Evolutionary conservation across 2,797 vertebrate genomes (phyloP).

Genomic region (Paedocypris micromegethes): DNA sequence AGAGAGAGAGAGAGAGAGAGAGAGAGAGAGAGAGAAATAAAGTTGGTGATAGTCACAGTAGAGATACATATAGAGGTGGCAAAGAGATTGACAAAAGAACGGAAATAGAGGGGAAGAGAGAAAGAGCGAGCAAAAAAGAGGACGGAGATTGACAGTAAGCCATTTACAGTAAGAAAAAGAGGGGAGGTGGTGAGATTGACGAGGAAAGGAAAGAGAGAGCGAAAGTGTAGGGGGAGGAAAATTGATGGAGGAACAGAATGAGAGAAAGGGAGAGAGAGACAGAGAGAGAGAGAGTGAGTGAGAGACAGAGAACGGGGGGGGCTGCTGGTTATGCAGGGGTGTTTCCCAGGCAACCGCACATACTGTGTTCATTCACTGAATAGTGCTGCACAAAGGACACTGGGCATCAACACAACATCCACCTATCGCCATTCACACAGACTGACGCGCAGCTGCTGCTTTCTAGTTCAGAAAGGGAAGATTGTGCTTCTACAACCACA

Average conservation of each 20-base stretch:
- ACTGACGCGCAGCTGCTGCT: conserved; percentile 27
- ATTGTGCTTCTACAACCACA: conserved; percentile 14
- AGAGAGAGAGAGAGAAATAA: too few species aligned
- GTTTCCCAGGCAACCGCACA: conserved; percentile 72
- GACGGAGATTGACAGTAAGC: too few species aligned
- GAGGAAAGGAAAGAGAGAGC: too few species aligned
- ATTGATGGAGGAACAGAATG: background rate
- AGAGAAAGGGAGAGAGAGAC: conserved; percentile 16
- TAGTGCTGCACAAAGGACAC: conserved; percentile 56
- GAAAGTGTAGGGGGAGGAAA: too few species aligned
- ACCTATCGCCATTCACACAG: conserved; percentile 29
- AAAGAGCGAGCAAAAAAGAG: background rate
- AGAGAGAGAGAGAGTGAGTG: conserved; percentile 10
- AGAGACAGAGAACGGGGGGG: conserved; percentile 38
- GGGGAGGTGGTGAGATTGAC: too few species aligned
- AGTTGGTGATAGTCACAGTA: too few species aligned
- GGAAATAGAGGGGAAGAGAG: background rate
- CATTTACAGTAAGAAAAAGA: too few species aligned
- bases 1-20: too few species aligned
- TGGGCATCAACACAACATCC: conserved; percentile 54
- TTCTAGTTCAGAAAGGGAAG: conserved; percentile 27
- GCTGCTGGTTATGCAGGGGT: conserved; percentile 59
- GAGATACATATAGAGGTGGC: too few species aligned
- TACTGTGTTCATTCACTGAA: conserved; percentile 59
- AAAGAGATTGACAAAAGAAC: background rate